Conservation (phyloP, 2,888 invertebrate genomes). For the Carcina quercana region DNA sequence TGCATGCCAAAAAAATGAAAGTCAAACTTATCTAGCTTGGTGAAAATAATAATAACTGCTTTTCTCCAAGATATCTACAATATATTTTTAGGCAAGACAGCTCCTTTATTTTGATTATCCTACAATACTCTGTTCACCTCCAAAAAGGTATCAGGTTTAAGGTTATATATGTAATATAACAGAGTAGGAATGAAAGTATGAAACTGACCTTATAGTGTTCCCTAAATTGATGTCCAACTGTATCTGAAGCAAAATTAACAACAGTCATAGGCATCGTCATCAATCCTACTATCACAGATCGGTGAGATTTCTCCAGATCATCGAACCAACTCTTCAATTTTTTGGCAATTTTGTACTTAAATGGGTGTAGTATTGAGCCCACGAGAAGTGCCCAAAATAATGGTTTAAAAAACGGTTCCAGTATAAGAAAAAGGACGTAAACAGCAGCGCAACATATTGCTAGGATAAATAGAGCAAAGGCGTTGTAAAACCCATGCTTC, state of each 20-base stretch:
- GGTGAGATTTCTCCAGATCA: constrained; percentile 77
- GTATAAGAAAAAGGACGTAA: constrained; percentile 86
- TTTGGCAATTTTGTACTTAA: constrained; percentile 87
- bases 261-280: constrained; percentile 83
- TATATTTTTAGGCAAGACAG: too few species aligned
- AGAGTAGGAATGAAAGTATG: too few species aligned
- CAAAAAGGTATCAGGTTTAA: too few species aligned
- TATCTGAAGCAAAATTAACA: constrained; percentile 83
- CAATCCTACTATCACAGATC: constrained; percentile 76
- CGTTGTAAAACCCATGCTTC: constrained; percentile 93
- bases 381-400: constrained; percentile 96
- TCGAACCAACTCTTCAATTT: constrained; percentile 87
- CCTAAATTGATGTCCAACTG: constrained; percentile 80
- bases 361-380: constrained; percentile 97
- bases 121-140: too few species aligned
- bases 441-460: constrained; percentile 79
- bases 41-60: too few species aligned
- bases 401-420: constrained; percentile 95
- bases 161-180: too few species aligned
- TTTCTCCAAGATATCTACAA: too few species aligned
- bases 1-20: too few species aligned
- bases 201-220: constrained; percentile 73
- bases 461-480: constrained; percentile 85
- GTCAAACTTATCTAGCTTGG: too few species aligned
- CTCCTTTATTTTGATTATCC: too few species aligned